These are phyloP conservation scores for Hydractinia echinata DNA, from an alignment of 30 jellyfish, hydroid and myxozoan genomes.

Conservation along the genomic window DNA sequence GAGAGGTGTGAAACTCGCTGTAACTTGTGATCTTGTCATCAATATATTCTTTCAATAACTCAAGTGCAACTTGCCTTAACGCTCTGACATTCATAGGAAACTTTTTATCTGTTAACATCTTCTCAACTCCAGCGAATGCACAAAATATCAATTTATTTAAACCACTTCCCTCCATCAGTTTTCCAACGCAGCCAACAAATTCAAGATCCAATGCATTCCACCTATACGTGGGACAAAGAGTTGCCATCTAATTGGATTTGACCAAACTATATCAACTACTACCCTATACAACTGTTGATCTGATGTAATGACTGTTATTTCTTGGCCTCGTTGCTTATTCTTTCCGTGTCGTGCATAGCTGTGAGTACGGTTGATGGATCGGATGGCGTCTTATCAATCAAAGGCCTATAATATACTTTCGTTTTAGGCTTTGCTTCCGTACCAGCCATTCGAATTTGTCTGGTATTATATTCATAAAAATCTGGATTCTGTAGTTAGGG, in stretches of 20 bases:
- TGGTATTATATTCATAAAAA: conserved; percentile 24
- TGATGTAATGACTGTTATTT: conserved; percentile 5
- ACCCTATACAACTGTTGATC: conserved; percentile 44
- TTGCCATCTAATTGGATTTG: conserved; percentile 6
- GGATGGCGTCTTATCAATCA: conserved; percentile 24
- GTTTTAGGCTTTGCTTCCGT: conserved; percentile 14
- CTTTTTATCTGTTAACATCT: conserved; percentile 37
- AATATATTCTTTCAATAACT: conserved; percentile 5
- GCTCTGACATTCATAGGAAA: conserved; percentile 40
- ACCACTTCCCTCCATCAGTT: conserved; percentile 26
- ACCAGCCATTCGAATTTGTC: conserved; percentile 26
- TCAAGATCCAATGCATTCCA: conserved; percentile 46
- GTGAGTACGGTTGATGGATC: conserved; percentile 37
- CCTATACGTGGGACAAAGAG: conserved; percentile 25
- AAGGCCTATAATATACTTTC: conserved; percentile 14
- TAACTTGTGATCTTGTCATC: not conserved
- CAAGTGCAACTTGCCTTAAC: conserved; percentile 19
- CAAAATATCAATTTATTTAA: not conserved
- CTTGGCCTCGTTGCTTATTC: conserved; percentile 28
- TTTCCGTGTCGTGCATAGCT: conserved; percentile 22
- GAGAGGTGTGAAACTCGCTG: not conserved
- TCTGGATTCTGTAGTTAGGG: conserved; percentile 14
- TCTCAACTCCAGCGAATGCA: conserved; percentile 27
- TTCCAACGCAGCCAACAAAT: conserved; percentile 38
- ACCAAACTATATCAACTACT: conserved; percentile 26